phyloP scores from a whole-genome alignment of 2,797 vertebrate species.

The Thaleichthys pacificus region DNA sequence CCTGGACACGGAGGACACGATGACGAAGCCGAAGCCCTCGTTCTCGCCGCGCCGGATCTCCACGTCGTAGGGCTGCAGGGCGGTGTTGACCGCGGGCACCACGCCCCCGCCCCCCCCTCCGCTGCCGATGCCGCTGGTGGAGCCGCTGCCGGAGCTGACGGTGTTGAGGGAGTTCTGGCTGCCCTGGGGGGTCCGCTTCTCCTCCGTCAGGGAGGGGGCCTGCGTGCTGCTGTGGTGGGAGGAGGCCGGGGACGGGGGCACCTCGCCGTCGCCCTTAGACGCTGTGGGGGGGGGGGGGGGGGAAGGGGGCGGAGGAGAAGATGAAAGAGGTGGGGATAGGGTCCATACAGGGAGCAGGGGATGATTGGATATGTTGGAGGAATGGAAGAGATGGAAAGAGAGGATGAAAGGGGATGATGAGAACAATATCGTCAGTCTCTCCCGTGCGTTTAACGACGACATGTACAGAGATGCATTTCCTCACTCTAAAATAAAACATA shows the following conservation, averaged over 20 bases:
- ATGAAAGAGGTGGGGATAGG: constrained; percentile 9
- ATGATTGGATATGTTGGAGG: background rate
- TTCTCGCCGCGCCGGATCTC: constrained; percentile 94
- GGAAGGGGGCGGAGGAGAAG: background rate
- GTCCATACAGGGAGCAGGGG: background rate
- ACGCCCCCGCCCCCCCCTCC: constrained; percentile 76
- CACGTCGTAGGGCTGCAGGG: constrained; percentile 92
- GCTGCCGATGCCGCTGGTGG: constrained; percentile 85
- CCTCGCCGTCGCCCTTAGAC: constrained; percentile 85
- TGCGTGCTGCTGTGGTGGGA: constrained; percentile 90
- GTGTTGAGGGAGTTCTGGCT: constrained; percentile 91
- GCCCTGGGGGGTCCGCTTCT: constrained; percentile 86
- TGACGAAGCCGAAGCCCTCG: constrained; percentile 97
- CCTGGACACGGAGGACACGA: constrained; percentile 94
- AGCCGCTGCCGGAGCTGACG: constrained; percentile 87
- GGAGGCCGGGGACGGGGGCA: constrained; percentile 84
- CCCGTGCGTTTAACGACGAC: constrained; percentile 9
- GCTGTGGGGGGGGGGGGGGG: constrained; percentile 50
- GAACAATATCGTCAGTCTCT: constrained; percentile 3
- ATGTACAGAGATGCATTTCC: background rate
- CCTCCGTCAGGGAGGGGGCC: constrained; percentile 82
- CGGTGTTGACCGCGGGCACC: constrained; percentile 60
- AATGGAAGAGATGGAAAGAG: constrained; percentile 6
- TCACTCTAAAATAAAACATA: constrained; percentile 19
- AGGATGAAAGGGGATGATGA: background rate